Evolutionary conservation across 2,888 invertebrate genomes (phyloP), one percentile per base, ranked within the genome.

Genomic region (Aradus depressus): DNA sequence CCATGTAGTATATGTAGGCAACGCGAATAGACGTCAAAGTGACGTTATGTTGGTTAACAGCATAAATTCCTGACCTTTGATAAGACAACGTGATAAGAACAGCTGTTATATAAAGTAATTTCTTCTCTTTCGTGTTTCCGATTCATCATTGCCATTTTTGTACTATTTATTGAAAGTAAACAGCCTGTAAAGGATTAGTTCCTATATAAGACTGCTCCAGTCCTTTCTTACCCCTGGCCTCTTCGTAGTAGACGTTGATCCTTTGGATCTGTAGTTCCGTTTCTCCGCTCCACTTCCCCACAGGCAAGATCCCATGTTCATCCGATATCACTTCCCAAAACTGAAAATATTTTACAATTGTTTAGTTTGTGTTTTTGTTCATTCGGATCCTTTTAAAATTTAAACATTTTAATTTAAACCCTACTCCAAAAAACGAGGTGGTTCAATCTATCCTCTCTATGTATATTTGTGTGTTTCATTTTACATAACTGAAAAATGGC

Each of bases 311-410:
- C 14, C 56, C 57, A 34, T 59, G 59, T 41, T 59, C 59, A 43
- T 59, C 58, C 6, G 58, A 57, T 32, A 59, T 58, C 10, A 57
- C 52, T 47, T 59, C 59, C 57, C 57, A 59, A 45, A 59, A 59
- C 59, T 59, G 53, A 21, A 49, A 51, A n/a, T n/a, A n/a, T n/a
- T n/a, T 31, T n/a, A n/a, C n/a, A n/a, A 12, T 44, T 49, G 39
- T 35, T 49, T 12, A 37, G 8, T 37, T 37, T 37, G 6, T 14
- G 16, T 37, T 37, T 14, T 37, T 16, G 14, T 14, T n/a, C n/a
- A n/a, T n/a, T n/a, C n/a, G n/a, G n/a, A n/a, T n/a, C n/a, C n/a
- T n/a, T n/a, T n/a, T n/a, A n/a, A n/a, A n/a, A n/a, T n/a, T n/a
- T n/a, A n/a, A n/a, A n/a, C n/a, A n/a, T n/a, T n/a, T n/a, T n/a